Conservation (phyloP, 2,113 vertebrate species). For the Potamarius usumacintae region DNA sequence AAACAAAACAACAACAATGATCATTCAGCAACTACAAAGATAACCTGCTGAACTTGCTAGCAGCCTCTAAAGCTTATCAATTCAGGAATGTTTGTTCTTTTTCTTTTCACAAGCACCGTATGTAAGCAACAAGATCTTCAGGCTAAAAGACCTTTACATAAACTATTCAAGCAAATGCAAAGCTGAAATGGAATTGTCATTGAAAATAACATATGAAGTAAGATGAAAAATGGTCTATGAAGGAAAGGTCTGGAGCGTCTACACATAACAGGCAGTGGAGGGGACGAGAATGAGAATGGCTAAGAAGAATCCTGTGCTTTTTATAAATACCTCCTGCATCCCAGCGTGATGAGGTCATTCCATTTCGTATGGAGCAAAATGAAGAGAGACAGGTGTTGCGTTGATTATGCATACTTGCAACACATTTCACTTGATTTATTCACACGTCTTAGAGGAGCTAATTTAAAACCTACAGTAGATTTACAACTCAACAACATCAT, state of each 20-base stretch:
- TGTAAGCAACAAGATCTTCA: not conserved
- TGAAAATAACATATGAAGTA: constrained; percentile 26
- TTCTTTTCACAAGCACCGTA: constrained; percentile 1
- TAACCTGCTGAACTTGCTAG: not conserved
- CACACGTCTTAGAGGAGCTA: constrained; percentile 10
- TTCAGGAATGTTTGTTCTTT: constrained; percentile 4
- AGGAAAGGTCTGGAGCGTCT: not conserved
- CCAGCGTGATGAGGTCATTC: constrained; percentile 87
- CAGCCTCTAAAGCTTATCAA: not conserved
- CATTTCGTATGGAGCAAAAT: constrained; percentile 87
- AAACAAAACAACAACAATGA: not conserved
- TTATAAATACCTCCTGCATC: constrained; percentile 91
- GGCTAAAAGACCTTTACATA: not conserved
- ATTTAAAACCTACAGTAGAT: constrained; percentile 13
- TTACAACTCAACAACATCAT: not conserved
- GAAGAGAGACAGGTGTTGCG: constrained; percentile 82
- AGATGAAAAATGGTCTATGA: constrained; percentile 35
- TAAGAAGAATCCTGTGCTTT: constrained; percentile 42
- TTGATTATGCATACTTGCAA: constrained; percentile 73
- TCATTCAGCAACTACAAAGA: not conserved
- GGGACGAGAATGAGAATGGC: constrained; percentile 36
- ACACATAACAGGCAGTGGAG: constrained; percentile 13
- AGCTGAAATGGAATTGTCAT: constrained; percentile 27
- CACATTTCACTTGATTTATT: constrained; percentile 34
- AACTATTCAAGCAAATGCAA: constrained; percentile 23